These are phyloP conservation scores for Lepidurus packardi DNA, from an alignment of 1,140 invertebrate genomes.

Conservation along the genomic window DNA sequence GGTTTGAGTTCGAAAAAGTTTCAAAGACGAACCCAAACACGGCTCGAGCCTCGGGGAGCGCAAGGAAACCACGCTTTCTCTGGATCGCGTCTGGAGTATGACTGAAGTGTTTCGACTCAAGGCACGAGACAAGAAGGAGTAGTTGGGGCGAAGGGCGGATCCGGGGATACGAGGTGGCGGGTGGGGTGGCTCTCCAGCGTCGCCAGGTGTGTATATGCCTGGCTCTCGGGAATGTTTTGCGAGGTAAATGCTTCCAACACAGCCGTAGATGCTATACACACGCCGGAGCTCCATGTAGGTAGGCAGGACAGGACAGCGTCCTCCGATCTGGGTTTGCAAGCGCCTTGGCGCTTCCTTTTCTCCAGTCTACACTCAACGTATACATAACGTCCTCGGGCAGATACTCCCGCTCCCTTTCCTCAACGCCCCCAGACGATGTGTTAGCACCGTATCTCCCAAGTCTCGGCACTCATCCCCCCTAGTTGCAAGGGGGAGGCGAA, in stretches of 20 bases:
- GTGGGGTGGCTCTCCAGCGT: slow-evolving; percentile 39
- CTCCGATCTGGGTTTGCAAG: slow-evolving; percentile 16
- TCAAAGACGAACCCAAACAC: slow-evolving; percentile 13
- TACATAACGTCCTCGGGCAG: neutral
- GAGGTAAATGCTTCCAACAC: slow-evolving; percentile 43
- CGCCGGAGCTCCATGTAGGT: slow-evolving; percentile 41
- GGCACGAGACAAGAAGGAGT: slow-evolving; percentile 37
- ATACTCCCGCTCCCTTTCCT: neutral
- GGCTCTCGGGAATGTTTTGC: slow-evolving; percentile 46
- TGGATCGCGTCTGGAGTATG: slow-evolving; percentile 27
- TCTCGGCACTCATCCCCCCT: neutral
- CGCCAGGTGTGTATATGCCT: slow-evolving; percentile 50
- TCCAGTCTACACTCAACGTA: slow-evolving; percentile 4
- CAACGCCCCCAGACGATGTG: slow-evolving; percentile 24
- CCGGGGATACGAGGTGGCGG: slow-evolving; percentile 38
- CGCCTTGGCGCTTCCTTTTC: slow-evolving; percentile 12
- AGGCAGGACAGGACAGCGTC: slow-evolving; percentile 40
- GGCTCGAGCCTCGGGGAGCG: slow-evolving; percentile 7
- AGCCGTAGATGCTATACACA: slow-evolving; percentile 46
- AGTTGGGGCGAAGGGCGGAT: slow-evolving; percentile 35
- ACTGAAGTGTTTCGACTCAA: slow-evolving; percentile 35
- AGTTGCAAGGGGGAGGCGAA: neutral
- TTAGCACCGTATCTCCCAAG: slow-evolving; percentile 23
- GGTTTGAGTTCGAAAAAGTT: slow-evolving; percentile 1
- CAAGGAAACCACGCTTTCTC: slow-evolving; percentile 15